These are phyloP conservation scores for Otolemur crassicaudatus DNA, from an alignment of 2,797 vertebrate genomes.

Conservation along the genomic window DNA sequence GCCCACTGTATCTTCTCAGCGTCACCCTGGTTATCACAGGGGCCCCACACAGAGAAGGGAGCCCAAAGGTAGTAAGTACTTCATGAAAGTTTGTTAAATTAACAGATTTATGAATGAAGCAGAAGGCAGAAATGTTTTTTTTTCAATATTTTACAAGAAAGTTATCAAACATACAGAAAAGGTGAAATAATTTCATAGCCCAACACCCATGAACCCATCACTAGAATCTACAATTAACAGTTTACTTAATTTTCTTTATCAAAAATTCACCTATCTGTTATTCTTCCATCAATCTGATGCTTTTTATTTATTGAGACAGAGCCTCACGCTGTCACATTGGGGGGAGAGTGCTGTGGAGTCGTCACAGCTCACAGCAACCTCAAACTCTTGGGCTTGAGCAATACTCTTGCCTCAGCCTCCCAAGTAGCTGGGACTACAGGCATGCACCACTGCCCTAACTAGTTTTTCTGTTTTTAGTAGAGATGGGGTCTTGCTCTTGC, in stretches of 20 bases:
- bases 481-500: no score
- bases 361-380: no score
- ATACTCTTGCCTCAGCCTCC: no score
- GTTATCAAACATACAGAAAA: constrained; percentile 37
- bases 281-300: constrained; percentile 25
- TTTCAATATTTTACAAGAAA: background rate
- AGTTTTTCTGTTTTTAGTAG: no score
- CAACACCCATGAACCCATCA: background rate
- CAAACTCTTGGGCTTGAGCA: no score
- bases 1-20: background rate
- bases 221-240: constrained; percentile 14
- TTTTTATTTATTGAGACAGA: no score
- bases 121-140: background rate
- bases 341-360: no score
- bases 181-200: background rate
- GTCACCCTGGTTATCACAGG: background rate
- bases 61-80: background rate
- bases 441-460: no score
- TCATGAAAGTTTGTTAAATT: background rate
- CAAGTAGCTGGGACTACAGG: no score
- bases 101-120: background rate
- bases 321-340: no score
- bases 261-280: constrained; percentile 5
- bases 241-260: constrained; percentile 52
- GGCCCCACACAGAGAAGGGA: background rate